Conservation (phyloP, 1,140 invertebrate species). For the Bathynomus jamesi region DNA sequence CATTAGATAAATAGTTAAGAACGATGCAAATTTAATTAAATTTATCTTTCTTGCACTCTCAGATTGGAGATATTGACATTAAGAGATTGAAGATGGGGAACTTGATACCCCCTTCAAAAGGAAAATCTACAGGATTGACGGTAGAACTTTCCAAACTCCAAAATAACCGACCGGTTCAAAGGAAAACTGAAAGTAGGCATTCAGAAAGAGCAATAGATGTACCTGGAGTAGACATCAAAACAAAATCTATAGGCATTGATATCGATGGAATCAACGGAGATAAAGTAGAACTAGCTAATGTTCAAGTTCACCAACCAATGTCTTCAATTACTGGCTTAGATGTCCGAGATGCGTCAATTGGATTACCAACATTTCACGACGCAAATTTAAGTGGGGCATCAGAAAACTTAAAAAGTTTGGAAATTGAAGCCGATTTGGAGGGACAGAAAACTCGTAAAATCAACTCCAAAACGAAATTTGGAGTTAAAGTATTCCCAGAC, state of each 20-base stretch:
- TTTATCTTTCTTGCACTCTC: no score
- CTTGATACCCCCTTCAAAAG: neutral
- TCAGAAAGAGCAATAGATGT: constrained; percentile 18
- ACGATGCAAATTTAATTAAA: no score
- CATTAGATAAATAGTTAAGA: no score
- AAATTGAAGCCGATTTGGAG: no score
- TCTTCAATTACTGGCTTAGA: neutral
- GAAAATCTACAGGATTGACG: neutral
- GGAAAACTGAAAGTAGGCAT: neutral
- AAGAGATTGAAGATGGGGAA: neutral
- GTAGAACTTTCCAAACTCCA: neutral
- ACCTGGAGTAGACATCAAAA: neutral
- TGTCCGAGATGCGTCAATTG: neutral
- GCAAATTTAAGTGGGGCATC: neutral
- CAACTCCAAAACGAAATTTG: neutral
- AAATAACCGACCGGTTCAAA: neutral
- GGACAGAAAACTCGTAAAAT: no score
- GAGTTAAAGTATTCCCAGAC: neutral
- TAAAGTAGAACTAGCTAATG: neutral
- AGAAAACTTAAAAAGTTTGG: neutral
- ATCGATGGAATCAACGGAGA: neutral
- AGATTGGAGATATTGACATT: neutral
- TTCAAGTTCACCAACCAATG: neutral
- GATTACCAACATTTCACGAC: neutral
- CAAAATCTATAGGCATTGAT: neutral